Evolutionary conservation across 2,888 invertebrate genomes (phyloP), one percentile per base, ranked within the genome.

Genomic region (Scaptomyza flava): DNA sequence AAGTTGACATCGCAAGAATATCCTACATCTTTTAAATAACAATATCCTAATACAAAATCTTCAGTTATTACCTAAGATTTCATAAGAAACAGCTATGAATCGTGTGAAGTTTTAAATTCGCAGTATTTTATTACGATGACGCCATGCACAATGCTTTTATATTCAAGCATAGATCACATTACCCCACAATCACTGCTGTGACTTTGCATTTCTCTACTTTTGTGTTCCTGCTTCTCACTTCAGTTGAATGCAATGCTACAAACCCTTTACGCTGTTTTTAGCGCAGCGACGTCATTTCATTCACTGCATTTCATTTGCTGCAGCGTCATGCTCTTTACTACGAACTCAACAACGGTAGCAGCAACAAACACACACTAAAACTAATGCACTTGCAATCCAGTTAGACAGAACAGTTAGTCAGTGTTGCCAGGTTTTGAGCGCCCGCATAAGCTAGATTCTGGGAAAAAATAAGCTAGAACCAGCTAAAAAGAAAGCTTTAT

Each of bases 261-360:
- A 41, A 9, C 41, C 41, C 41, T 17, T 17, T 41, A 17, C 41
- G 23, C 43, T 14, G 11, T 33, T 46, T 59, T 47, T 48, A 43
- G 33, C 57, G 65, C 61, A 66, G 81, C 80, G 67, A 81, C 80
- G 80, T 87, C 86, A 81, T 72, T 87, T 85, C 80, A 87, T 84
- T 81, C 87, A 85, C 75, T 79, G 63, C 64, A 59, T 64, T 68
- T 56, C 56, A 51, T 56, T 74, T 63, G 54, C 68, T 67, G 82
- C 79, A 81, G 68, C 76, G 86, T 82, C 88, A 82, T 79, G 83
- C 73, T 85, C 73, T 66, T 82, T 82, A 82, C 81, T 87, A 82
- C 81, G 65, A 72, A 56, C 58, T 74, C 46, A 74, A 60, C 63
- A 58, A 48, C 64, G 63, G 43, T 33, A 65, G 8, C 61, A 45